A percentile compares a stretch with the other conserved stretches of the same genome.
Conservation (phyloP, 2,888 invertebrate species). For the Pristionchus exspectatus region DNA sequence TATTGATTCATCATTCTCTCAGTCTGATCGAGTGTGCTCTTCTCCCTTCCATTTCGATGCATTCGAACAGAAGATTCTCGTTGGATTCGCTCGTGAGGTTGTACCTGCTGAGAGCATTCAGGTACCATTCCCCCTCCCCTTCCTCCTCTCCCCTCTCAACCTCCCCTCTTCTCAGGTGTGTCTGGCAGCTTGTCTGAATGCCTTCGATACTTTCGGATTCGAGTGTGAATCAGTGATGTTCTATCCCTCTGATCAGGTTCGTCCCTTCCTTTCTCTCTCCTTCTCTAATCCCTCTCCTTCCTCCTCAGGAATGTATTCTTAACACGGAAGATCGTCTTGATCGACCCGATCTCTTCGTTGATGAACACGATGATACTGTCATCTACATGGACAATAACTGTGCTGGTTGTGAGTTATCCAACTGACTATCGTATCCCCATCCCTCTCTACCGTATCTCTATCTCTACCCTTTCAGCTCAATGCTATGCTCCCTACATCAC, state of each 20-base stretch:
- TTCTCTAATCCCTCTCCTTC: not conserved
- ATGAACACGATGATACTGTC: constrained; percentile 78
- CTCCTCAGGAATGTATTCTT: constrained; percentile 75
- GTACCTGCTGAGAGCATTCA: constrained; percentile 75
- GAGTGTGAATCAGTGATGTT: constrained; percentile 79
- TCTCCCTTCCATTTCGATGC: constrained; percentile 79
- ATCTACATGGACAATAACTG: constrained; percentile 79
- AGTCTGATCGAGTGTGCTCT: constrained; percentile 76
- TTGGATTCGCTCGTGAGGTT: constrained; percentile 79
- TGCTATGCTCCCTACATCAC: constrained; percentile 78
- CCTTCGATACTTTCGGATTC: constrained; percentile 77
- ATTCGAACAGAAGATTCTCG: constrained; percentile 77
- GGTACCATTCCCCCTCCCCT: constrained; percentile 53
- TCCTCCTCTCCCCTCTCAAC: not conserved
- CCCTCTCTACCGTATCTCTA: not conserved
- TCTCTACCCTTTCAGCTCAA: constrained; percentile 71
- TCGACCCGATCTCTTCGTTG: constrained; percentile 78
- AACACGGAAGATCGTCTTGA: constrained; percentile 78
- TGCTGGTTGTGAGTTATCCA: constrained; percentile 75
- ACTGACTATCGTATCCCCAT: not conserved
- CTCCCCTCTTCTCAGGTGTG: constrained; percentile 62
- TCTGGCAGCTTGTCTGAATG: constrained; percentile 76
- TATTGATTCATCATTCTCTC: not conserved
- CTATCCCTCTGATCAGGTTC: constrained; percentile 75
- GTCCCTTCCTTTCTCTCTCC: not conserved